Evolutionary conservation across 2,888 invertebrate genomes (phyloP), one percentile per base, ranked within the genome.

Genomic region (Cantharis lateralis): DNA sequence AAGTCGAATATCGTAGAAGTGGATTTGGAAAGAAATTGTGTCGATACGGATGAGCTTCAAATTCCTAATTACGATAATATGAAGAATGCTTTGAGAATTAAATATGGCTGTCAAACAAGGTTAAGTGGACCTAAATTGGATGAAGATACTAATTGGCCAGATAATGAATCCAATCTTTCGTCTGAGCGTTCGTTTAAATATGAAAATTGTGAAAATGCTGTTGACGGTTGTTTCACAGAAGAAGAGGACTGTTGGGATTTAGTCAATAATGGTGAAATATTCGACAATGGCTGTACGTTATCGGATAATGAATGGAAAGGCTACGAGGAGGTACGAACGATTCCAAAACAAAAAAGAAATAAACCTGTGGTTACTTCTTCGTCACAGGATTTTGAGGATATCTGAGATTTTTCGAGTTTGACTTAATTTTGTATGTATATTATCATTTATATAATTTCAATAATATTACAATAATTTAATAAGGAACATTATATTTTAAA

Each of bases 11-110:
- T 76, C 11, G 18, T 61, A 62, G 62, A 74, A 26, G 26, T 77
- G n/a, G 80, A 80, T 75, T 78, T 80, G 18, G 80, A 80, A 70
- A 71, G 75, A 74, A 80, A 80, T 71, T 75, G 63, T 62, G 70
- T 80, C 26, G 32, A 69, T 20, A 80, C 75, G 1, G 16, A 15
- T 13, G 10, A 61, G 16, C n/a, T 77, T 3, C 20, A 18, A 1
- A 32, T 70, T 70, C 15, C 70, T 16, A 16, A 62, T 26, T 80
- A 80, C 66, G 16, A 64, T 10, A 62, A 62, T 15, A 72, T 71
- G 20, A 72, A 75, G 62, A 68, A 64, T 9, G 11, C 61, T 5
- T 71, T 79, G n/a, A 74, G 79, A 1, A 13, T 16, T 10, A 2
- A 7, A 15, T 64, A 28, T 48, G n/a, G 3, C 10, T 70, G 74